These are phyloP conservation scores for Drosophila funebris DNA, from an alignment of 1,140 invertebrate species.

Conservation along the genomic window DNA sequence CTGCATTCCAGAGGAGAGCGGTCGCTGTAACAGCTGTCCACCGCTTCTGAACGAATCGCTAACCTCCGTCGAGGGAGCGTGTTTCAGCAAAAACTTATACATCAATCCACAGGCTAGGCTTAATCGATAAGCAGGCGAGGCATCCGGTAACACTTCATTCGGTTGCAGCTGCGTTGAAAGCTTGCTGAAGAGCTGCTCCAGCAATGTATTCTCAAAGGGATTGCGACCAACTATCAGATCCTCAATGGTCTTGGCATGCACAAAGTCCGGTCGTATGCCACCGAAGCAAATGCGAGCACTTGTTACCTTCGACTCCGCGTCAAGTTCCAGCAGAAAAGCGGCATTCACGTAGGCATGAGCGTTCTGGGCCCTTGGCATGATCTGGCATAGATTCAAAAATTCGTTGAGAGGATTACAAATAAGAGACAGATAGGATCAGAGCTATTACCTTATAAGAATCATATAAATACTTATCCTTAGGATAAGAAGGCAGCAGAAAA, in stretches of 20 bases:
- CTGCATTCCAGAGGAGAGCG: constrained; percentile 89
- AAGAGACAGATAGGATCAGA: background rate
- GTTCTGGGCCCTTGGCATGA: constrained; percentile 91
- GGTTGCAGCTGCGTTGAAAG: constrained; percentile 87
- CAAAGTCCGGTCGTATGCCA: constrained; percentile 89
- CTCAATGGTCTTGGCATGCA: constrained; percentile 89
- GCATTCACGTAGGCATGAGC: constrained; percentile 93
- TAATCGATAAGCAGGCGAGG: constrained; percentile 87
- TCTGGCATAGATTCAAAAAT: constrained; percentile 41
- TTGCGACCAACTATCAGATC: constrained; percentile 86
- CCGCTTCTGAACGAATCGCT: constrained; percentile 84
- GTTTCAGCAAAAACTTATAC: constrained; percentile 88
- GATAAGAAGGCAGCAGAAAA: constrained; percentile 62
- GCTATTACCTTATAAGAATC: constrained; percentile 85
- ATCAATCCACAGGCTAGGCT: constrained; percentile 87
- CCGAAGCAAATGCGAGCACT: constrained; percentile 86
- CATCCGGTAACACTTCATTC: constrained; percentile 86
- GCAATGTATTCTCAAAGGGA: constrained; percentile 81
- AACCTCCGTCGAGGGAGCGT: constrained; percentile 83
- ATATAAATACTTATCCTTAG: constrained; percentile 62
- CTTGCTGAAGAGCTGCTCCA: constrained; percentile 86
- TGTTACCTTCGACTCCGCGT: constrained; percentile 68
- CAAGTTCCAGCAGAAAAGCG: constrained; percentile 87
- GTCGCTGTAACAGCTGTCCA: constrained; percentile 86
- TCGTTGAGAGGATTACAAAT: background rate